Evolutionary conservation across 2,888 invertebrate species (phyloP), one percentile per base, ranked within the genome.

Genomic region (Diadromus collaris): DNA sequence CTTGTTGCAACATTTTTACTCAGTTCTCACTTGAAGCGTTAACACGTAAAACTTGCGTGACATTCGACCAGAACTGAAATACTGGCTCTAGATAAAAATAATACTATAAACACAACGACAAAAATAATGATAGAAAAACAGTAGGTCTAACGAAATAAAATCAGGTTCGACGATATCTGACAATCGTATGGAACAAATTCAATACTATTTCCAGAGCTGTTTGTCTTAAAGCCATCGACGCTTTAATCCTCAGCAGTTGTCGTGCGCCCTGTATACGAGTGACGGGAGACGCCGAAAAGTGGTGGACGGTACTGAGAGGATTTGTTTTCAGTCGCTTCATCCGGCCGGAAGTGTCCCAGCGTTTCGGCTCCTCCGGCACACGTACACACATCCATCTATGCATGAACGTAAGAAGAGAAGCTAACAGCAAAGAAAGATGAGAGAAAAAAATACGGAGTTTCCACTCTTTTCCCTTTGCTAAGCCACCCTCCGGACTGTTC

Each of bases 291-390:
- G 10, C n/a, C 16, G 64, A 29, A 24, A 63, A 44, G 44, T 56
- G 48, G 21, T 56, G 19, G 27, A 29, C 29, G 10, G 56, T 16
- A 16, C 16, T 46, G 21, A 19, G 44, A 51, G 70, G 67, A 76
- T 79, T 79, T 72, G 63, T 71, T 79, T 79, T 68, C 54, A 56
- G 56, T 68, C 56, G 29, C 64, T 76, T 69, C 64, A 76, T 76
- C 74, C 78, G 75, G 54, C 67, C 75, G 75, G 75, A 79, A 79
- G 78, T 79, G 75, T 79, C 75, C 61, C 60, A 56, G 56, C 61
- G 13, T 75, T 79, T 68, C 54, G 56, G 38, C 46, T 34, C 34
- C 16, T 21, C 21, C 41, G 6, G 44, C 32, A 3, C 29, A 58
- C 69, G 21, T 6, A 60, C 34, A 56, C 56, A 56, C 56, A 56